Evolutionary conservation across 2,113 vertebrate genomes (phyloP), one percentile per base, ranked within the genome.

Genomic region (Ia io): DNA sequence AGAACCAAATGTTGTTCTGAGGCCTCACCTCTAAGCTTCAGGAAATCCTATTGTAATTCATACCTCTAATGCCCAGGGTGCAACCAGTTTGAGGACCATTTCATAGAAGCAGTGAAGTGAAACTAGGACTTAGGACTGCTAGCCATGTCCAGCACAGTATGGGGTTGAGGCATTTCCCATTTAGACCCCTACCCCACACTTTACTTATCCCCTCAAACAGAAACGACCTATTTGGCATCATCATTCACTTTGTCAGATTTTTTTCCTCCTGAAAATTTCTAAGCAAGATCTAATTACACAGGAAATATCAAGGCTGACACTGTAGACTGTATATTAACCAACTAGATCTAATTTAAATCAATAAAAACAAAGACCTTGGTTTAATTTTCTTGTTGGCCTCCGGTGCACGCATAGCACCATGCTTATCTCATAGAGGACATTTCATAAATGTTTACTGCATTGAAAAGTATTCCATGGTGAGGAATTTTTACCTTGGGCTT

Each of bases 301-400:
- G n/a, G 22, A 70, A 16, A 59, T 65, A 80, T 44, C 22, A 88
- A 90, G 44, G 37, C 28, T 70, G 63, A 94, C 9, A 71, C 7
- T 3, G 2, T 30, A 13, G 28, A 47, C 20, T 93, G 23, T 61
- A 69, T 53, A 51, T n/a, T 65, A 89, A 51, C 14, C 35, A 20
- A 85, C 25, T 32, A 70, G 53, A 42, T 88, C 30, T 37, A 56
- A 42, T 95, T 91, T 37, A 73, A 95, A 78, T 79, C 9, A 90
- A 32, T 70, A 63, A 73, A 79, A 76, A 47, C 53, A 86, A 89
- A 82, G 53, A 67, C 14, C 37, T 65, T 40, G 3, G 30, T 63
- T 95, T 91, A 53, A 80, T 94, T 93, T 90, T 91, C 35, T 84
- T 61, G 63, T 77, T 79, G 47, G 40, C 20, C 25, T 77, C 67